Evolutionary conservation across 2,797 vertebrate genomes (phyloP).

Genomic region (Microhierax caerulescens): DNA sequence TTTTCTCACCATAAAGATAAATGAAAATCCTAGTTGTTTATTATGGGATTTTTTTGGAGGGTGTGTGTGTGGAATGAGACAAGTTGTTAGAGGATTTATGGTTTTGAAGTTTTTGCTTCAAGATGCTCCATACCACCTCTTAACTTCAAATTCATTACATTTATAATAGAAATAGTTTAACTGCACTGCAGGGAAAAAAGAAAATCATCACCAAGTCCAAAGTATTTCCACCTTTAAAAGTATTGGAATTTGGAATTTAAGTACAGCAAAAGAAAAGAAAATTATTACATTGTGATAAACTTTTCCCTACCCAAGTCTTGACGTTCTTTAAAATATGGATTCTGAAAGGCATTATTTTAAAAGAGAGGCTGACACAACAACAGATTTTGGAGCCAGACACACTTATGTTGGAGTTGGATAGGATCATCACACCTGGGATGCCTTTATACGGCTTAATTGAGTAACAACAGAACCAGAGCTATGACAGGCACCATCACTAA

Average conservation of each 20-base stretch:
- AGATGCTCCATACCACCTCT: neutral
- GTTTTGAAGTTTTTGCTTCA: neutral
- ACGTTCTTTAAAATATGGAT: neutral
- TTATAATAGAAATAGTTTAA: neutral
- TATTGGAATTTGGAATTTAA: neutral
- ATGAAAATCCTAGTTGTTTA: neutral
- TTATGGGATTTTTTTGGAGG: neutral
- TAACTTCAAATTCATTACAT: neutral
- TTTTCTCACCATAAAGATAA: neutral
- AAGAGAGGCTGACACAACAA: neutral
- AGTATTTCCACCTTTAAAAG: neutral
- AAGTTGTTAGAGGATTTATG: neutral
- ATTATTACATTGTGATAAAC: neutral
- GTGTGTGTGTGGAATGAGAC: neutral
- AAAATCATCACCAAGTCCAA: neutral
- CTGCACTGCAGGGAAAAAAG: neutral
- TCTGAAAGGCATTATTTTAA: neutral
- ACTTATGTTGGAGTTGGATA: neutral
- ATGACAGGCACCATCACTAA: neutral
- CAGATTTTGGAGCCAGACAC: neutral
- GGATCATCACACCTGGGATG: neutral
- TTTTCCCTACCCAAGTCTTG: neutral
- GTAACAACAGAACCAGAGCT: neutral
- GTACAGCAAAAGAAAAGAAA: neutral
- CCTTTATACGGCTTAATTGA: neutral